phyloP scores from a whole-genome alignment of 1,140 invertebrate genomes.

The Drosophila yakuba region DNA sequence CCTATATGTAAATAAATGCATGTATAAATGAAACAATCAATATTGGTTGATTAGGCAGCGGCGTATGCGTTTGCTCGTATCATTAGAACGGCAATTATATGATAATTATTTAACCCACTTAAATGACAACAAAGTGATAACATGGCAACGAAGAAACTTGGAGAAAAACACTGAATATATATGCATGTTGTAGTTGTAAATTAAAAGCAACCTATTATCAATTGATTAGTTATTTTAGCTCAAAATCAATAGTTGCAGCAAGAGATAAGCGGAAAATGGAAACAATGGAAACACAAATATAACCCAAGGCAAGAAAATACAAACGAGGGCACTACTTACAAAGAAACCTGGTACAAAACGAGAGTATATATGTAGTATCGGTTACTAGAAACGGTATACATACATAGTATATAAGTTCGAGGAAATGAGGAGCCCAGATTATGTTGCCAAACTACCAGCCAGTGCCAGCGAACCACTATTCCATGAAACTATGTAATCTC shows the following conservation, averaged over 20 bases:
- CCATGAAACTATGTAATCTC: background rate
- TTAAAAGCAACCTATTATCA: background rate
- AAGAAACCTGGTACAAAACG: background rate
- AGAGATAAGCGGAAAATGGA: background rate
- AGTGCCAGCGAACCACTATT: too few species aligned
- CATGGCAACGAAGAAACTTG: conserved; percentile 13
- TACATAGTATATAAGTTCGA: too few species aligned
- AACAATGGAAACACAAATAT: background rate
- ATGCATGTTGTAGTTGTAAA: too few species aligned
- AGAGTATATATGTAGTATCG: background rate
- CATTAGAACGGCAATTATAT: conserved; percentile 55
- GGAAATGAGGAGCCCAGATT: too few species aligned
- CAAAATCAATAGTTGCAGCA: background rate
- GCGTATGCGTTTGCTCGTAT: conserved; percentile 13
- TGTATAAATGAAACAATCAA: conserved; percentile 34
- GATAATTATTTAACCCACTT: conserved; percentile 69
- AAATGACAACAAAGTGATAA: conserved; percentile 27
- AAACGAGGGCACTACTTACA: conserved; percentile 5
- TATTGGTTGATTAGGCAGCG: conserved; percentile 4
- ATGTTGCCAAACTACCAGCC: too few species aligned
- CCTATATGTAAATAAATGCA: conserved; percentile 21
- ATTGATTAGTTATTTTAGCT: background rate
- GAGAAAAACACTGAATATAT: background rate
- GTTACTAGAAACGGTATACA: too few species aligned
- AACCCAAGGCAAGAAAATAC: background rate